Percentiles rank a stretch among this genome's conserved stretches.
Conservation (phyloP, 1,140 invertebrate genomes). For the Bombus impatiens region DNA sequence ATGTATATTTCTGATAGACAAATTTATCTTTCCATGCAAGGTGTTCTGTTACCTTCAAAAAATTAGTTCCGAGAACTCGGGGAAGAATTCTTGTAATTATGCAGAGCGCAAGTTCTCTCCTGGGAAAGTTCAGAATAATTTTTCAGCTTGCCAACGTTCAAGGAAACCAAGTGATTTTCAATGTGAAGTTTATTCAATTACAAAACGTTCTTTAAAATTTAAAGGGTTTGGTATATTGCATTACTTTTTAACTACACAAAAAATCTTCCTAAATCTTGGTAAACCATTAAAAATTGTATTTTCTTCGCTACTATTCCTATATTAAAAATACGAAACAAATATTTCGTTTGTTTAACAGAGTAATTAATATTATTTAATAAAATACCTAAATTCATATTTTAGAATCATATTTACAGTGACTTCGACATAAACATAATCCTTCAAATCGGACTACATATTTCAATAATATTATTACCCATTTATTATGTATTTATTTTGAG, state of each 20-base stretch:
- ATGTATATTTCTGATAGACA: not conserved
- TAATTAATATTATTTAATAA: too few species aligned
- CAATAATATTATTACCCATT: too few species aligned
- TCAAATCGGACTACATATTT: too few species aligned
- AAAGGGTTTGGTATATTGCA: not conserved
- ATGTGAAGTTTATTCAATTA: not conserved
- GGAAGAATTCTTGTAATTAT: constrained; percentile 9
- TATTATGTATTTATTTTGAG: too few species aligned
- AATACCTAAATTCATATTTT: too few species aligned
- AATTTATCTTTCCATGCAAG: not conserved
- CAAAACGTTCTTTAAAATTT: not conserved
- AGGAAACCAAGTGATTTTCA: not conserved
- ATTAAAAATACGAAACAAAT: too few species aligned
- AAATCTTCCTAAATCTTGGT: too few species aligned
- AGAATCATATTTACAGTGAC: too few species aligned
- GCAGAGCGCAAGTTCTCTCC: not conserved
- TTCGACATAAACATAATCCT: too few species aligned
- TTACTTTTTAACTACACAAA: not conserved
- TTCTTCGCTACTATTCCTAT: too few species aligned
- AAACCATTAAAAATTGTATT: too few species aligned
- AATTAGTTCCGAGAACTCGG: not conserved
- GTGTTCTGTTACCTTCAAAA: not conserved
- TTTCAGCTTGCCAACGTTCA: not conserved
- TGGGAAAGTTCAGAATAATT: not conserved
- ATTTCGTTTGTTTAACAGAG: too few species aligned